Base-by-base conservation (phyloP, 2,797 vertebrate genomes). In the Eurystomus glaucurus region DNA sequence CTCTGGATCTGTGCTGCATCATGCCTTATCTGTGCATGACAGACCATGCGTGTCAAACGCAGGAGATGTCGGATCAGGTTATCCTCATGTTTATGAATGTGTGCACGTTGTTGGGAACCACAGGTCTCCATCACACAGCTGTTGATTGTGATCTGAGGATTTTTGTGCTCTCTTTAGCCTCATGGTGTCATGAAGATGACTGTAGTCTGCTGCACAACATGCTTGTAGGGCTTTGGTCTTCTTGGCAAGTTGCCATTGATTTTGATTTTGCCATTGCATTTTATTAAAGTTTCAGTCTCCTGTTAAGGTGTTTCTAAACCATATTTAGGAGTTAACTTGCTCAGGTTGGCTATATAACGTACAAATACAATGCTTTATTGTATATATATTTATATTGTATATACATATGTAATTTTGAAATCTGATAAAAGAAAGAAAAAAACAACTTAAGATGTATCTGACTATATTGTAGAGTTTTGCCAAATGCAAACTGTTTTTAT, bases 31-130 rank as follows among this genome's bases (percentile, higher is more conserved):
- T 78, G 37, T 80, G 54, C 51, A 39, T 1, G 18, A 28, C 25
- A 72, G 51, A 66, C 31, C 6, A 1, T 6, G 45, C 14, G 2
- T 50, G 5, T 68, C 82, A 37, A 54, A 35, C 1, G 0, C 29
- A 41, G 82, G 31, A 37, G 39, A 4, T 26, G 33, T 2, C 60
- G 48, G 6, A 13, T 55, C 58, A 48, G 25, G 57, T 74, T 48
- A 45, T 52, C 45, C 33, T 76, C 9, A 2, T 28, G 29, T 76
- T 82, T 85, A 7, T 58, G 61, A 57, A 39, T 1, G 1, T 29
- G 19, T 2, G 0, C 0, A 2, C 29, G 23, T 46, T 11, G 3
- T 4, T 68, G 22, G 62, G 50, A 82, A 23, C 29, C 0, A 2
- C n/a, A 46, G 5, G 39, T 23, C 25, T 64, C 54, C 11, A 4